Evolutionary conservation across 2,797 vertebrate genomes (phyloP), one percentile per base, ranked within the genome.

Genomic region (Phataginus tetradactyla): DNA sequence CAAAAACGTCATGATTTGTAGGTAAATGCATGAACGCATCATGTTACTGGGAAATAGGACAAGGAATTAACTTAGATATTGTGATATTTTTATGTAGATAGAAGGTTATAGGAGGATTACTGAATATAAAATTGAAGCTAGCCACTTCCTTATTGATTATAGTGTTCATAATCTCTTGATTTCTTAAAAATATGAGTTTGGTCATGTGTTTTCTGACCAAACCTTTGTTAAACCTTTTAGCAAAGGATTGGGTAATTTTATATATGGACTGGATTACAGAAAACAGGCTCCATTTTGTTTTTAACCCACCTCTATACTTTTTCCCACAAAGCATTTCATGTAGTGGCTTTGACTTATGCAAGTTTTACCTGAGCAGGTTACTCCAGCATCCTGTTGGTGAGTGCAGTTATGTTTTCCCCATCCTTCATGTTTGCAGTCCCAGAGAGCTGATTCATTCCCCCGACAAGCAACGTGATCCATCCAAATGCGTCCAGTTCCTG

Each of bases 331-430:
- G 3, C 8, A 83, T 93, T 72, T 55, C 34, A 78, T 12, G 29
- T n/a, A 4, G 7, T 87, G 57, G 51, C 45, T 97, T 74, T 93
- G 71, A 32, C 10, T 37, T 55, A 55, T 1, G 5, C 34, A 79
- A 89, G 66, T 93, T 97, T 98, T 98, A 98, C 98, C 98, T 98
- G 98, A 98, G 91, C 98, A 98, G 80, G 97, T 97, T 55, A 98
- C 98, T 77, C 98, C 98, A n/a, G 69, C 96, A 49, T 97, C 97
- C 84, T 96, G 83, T 91, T 95, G 89, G 59, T 98, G 98, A 78
- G 87, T 91, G 69, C 98, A 98, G 29, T 84, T 97, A 27, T 97
- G 96, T 61, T 4, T 34, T 91, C 72, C 97, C 98, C 98, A 98
- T 45, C 98, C 98, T 9, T 0, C 0, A 39, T 98, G 98, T 34